Evolutionary conservation across 2,797 vertebrate genomes (phyloP).

Genomic region (Anguilla pacifica): DNA sequence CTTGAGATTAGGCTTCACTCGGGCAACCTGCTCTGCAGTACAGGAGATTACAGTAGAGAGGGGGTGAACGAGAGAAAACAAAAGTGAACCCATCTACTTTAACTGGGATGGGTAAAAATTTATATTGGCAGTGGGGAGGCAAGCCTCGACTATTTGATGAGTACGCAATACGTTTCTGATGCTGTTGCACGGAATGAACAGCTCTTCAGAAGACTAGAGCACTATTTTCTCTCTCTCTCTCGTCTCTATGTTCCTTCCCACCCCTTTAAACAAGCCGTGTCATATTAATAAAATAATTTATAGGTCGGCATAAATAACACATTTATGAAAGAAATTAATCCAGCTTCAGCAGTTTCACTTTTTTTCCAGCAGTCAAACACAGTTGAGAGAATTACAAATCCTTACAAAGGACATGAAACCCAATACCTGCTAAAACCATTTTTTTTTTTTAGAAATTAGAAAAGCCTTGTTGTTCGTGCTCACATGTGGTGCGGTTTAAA

Average conservation of each 20-base stretch:
- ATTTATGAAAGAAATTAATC: neutral
- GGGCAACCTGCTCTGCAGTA: conserved; percentile 25
- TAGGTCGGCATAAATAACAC: neutral
- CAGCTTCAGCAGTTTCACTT: neutral
- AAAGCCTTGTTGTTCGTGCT: conserved; percentile 41
- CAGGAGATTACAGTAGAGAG: conserved; percentile 38
- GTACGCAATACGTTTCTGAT: neutral
- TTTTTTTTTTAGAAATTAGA: conserved; percentile 45
- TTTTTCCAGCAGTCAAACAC: neutral
- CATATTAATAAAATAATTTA: neutral
- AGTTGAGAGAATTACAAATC: conserved; percentile 12
- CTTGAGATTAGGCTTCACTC: neutral
- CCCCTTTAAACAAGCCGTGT: neutral
- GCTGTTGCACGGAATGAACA: neutral
- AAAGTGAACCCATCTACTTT: conserved; percentile 28
- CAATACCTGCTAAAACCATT: conserved; percentile 44
- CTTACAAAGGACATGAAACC: conserved; percentile 41
- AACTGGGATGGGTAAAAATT: conserved; percentile 32
- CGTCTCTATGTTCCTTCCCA: neutral
- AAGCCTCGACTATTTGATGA: conserved; percentile 12
- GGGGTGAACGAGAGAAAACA: conserved; percentile 53
- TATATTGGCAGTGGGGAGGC: neutral
- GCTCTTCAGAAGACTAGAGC: neutral
- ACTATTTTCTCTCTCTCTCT: conserved; percentile 30
- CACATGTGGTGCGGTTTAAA: conserved; percentile 49